Evolutionary conservation across 1,140 invertebrate species (phyloP), one percentile per base, ranked within the genome.

Genomic region (Pseudomyrmex concolor): DNA sequence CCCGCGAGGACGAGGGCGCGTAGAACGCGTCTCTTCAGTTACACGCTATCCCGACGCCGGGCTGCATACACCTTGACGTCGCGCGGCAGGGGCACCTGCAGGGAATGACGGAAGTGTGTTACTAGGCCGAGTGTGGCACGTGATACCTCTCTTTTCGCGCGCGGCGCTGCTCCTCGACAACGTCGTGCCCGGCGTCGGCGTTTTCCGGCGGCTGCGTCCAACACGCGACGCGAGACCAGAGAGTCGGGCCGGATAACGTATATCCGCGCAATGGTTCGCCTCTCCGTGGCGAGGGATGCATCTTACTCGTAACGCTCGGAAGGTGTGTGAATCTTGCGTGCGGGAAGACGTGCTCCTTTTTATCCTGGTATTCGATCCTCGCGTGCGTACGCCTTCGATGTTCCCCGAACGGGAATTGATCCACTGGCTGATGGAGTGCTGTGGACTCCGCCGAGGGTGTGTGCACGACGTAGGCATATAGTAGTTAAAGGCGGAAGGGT

Each of bases 101-200:
- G 50, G 80, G 87, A 89, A 91, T 90, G 86, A 89, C 89, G 90
- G 86, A 94, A 93, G 87, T 93, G 92, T 93, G 92, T 90, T 92
- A 94, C 87, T 92, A 92, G 92, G 91, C 87, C 92, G 90, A 92
- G 89, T 91, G 89, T 91, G 89, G 84, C 92, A 93, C 92, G 92
- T 93, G 92, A 93, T 91, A 77, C 83, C 22, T 19, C 67, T 54
- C 59, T 55, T 22, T 73, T 51, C 57, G 59, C 67, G 83, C 45
- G 66, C 55, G 60, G 71, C 60, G 59, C 64, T 68, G 43, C 60
- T 25, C 54, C 50, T 55, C 22, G 17, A 48, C 50, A 12, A 74
- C 57, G 50, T 74, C 78, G 64, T 63, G 48, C 50, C 62, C 72
- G 54, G 63, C 48, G 17, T 9, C 48, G 34, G 50, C 25, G 34